phyloP scores from a whole-genome alignment of 1,140 invertebrate genomes.

The Trachelipus rathkii region DNA sequence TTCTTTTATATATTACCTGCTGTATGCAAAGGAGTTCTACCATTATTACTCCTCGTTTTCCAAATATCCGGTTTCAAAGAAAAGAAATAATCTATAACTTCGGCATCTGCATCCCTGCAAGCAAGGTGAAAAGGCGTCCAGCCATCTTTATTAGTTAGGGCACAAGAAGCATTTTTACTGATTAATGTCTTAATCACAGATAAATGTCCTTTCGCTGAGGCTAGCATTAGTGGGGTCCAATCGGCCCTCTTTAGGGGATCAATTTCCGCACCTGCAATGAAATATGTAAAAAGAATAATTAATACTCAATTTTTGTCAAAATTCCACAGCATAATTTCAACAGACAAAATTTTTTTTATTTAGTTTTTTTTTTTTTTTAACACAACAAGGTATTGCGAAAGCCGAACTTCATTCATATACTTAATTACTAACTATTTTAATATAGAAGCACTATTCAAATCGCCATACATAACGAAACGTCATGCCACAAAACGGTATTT shows the following conservation, averaged over 20 bases:
- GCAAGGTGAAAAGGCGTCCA: slow-evolving; percentile 65
- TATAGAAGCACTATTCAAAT: no score
- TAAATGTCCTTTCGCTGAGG: slow-evolving; percentile 59
- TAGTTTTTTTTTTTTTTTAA: no score
- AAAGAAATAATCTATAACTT: slow-evolving; percentile 56
- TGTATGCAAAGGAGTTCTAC: slow-evolving; percentile 61
- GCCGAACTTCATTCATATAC: no score
- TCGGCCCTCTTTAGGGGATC: slow-evolving; percentile 63
- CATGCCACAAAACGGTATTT: no score
- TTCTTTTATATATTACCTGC: slow-evolving; percentile 55
- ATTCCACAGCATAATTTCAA: no score
- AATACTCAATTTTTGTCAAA: no score
- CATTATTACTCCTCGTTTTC: slow-evolving; percentile 59
- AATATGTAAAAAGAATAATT: no score
- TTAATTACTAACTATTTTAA: no score
- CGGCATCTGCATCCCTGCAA: slow-evolving; percentile 56
- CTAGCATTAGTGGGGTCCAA: slow-evolving; percentile 70
- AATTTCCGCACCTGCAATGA: slow-evolving; percentile 50
- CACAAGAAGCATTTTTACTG: slow-evolving; percentile 54
- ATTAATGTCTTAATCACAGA: slow-evolving; percentile 55
- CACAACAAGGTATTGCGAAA: no score
- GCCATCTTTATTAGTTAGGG: slow-evolving; percentile 64
- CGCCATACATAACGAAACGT: no score
- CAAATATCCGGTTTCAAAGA: slow-evolving; percentile 49
- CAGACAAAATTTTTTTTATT: no score